These are phyloP conservation scores for Huso huso DNA, from an alignment of 2,797 vertebrate genomes.

Conservation along the genomic window DNA sequence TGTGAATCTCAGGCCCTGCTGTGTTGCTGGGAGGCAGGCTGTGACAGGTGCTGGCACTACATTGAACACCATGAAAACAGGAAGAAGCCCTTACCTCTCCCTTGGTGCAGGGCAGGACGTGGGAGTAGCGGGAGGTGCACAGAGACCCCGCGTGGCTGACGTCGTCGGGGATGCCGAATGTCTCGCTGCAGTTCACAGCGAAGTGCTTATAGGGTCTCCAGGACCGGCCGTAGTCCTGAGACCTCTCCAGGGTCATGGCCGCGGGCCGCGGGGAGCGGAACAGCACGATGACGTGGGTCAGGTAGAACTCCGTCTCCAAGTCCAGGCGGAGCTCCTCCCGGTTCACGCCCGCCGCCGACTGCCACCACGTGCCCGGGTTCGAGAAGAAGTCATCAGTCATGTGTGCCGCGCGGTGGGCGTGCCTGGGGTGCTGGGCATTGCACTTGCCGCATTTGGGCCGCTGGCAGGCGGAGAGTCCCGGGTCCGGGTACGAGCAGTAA, in stretches of 20 bases:
- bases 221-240: constrained; percentile 66
- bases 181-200: constrained; percentile 67
- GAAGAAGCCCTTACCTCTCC: constrained; percentile 64
- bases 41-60: no score
- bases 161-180: constrained; percentile 72
- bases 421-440: constrained; percentile 41
- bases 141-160: constrained; percentile 53
- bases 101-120: constrained; percentile 62
- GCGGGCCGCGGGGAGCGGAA: constrained; percentile 78
- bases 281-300: constrained; percentile 73
- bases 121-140: constrained; percentile 79
- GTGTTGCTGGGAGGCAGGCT: no score
- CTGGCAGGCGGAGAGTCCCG: no score
- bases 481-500: constrained; percentile 42
- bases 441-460: no score
- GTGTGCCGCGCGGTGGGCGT: constrained; percentile 61
- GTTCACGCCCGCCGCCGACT: constrained; percentile 49
- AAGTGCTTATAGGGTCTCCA: constrained; percentile 78
- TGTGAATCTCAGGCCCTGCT: no score
- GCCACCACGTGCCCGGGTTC: constrained; percentile 76
- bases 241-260: constrained; percentile 74
- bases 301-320: constrained; percentile 69
- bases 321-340: constrained; percentile 69
- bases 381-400: constrained; percentile 77
- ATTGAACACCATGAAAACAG: no score